Evolutionary conservation across 2,888 invertebrate species (phyloP).

Genomic region (Synergus laeviventris): DNA sequence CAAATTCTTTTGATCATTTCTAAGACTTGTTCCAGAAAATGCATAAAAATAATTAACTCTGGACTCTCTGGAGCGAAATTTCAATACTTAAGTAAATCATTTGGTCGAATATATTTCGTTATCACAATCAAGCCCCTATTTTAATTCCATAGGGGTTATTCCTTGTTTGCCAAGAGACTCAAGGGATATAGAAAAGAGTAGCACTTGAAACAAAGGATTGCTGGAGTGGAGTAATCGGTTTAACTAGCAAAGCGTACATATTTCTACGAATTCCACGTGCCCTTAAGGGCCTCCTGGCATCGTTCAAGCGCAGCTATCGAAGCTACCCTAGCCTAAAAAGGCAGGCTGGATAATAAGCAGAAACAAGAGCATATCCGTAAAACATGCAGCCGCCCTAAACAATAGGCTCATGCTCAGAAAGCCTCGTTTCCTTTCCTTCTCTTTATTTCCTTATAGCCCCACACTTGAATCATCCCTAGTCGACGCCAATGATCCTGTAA

Average conservation of each 20-base stretch:
- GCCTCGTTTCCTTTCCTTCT: background rate
- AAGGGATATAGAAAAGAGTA: background rate
- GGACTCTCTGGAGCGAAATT: background rate
- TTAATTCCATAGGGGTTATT: background rate
- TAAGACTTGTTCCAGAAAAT: background rate
- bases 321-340: slow-evolving; percentile 29
- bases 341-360: slow-evolving; percentile 27
- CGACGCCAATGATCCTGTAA: background rate
- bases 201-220: slow-evolving; percentile 34
- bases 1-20: background rate
- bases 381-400: slow-evolving; percentile 17
- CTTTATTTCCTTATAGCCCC: background rate
- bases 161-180: background rate
- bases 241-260: slow-evolving; percentile 32
- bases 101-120: background rate
- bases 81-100: background rate
- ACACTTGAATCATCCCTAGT: background rate
- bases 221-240: slow-evolving; percentile 14
- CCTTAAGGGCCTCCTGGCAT: slow-evolving; percentile 26
- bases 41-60: background rate
- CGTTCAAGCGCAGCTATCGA: background rate
- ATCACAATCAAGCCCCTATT: background rate
- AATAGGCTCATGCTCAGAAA: slow-evolving; percentile 10
- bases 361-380: slow-evolving; percentile 19
- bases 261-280: slow-evolving; percentile 23